These are phyloP conservation scores for Macaca mulatta DNA, from an alignment of 2,113 vertebrate genomes.

Conservation along the genomic window DNA sequence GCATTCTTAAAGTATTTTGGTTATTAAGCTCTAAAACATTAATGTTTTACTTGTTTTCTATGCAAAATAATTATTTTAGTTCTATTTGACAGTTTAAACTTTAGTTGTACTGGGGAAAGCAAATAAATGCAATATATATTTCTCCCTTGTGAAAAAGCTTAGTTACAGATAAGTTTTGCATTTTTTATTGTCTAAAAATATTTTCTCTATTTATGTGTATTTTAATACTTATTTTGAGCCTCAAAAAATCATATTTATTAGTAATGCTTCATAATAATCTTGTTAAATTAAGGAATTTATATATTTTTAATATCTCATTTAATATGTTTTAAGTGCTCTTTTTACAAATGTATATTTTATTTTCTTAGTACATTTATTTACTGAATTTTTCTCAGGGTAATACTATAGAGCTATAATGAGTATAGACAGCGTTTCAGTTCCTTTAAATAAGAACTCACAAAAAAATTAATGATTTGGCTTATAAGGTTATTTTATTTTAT, in stretches of 20 bases:
- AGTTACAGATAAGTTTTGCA: background rate
- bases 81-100: conserved; percentile 17
- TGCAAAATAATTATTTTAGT: background rate
- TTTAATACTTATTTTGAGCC: background rate
- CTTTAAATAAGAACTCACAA: background rate
- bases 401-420: background rate
- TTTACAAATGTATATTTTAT: background rate
- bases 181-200: background rate
- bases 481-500: background rate
- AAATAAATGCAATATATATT: background rate
- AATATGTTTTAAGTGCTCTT: background rate
- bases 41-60: background rate
- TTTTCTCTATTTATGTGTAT: background rate
- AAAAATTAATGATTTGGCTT: background rate
- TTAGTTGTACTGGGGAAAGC: background rate
- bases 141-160: background rate
- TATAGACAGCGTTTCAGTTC: background rate
- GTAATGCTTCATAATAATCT: background rate
- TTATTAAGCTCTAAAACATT: conserved; percentile 21
- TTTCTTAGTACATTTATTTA: background rate
- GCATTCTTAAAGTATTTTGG: background rate
- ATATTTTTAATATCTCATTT: background rate
- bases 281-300: background rate
- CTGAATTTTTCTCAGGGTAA: background rate
- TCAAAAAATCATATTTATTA: background rate